Percentiles rank a stretch among this genome's conserved stretches.
phyloP scores from a whole-genome alignment of 2,113 vertebrate species.

The Tachycineta bicolor region DNA sequence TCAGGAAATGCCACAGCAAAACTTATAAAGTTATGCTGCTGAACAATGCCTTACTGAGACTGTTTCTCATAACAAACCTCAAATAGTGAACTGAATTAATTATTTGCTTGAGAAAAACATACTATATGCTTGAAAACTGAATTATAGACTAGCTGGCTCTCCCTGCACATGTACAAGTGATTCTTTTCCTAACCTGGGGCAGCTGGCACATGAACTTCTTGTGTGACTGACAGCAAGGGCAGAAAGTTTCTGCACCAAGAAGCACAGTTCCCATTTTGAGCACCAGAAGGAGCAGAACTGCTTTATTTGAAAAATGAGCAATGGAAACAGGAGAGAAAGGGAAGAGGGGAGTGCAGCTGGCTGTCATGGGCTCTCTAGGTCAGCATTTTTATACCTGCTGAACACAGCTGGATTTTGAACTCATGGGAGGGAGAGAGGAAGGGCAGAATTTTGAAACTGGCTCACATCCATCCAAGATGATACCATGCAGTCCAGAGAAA shows the following conservation, averaged over 20 bases:
- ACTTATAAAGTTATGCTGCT: not conserved
- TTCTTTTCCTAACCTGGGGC: not conserved
- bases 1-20: not conserved
- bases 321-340: not conserved
- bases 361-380: not conserved
- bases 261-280: not conserved
- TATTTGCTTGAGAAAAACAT: not conserved
- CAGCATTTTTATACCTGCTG: conserved; percentile 25
- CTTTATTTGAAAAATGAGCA: not conserved
- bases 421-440: not conserved
- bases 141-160: not conserved
- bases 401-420: conserved; percentile 20
- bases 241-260: not conserved
- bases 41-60: not conserved
- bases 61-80: not conserved
- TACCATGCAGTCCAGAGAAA: not conserved
- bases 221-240: not conserved
- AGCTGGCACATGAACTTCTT: not conserved
- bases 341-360: conserved; percentile 2
- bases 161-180: not conserved
- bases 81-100: not conserved
- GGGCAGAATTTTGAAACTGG: conserved; percentile 16
- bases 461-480: not conserved
- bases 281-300: not conserved
- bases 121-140: not conserved